These are phyloP conservation scores for Alectura lathami DNA, from an alignment of 2,113 vertebrate genomes.

Conservation along the genomic window DNA sequence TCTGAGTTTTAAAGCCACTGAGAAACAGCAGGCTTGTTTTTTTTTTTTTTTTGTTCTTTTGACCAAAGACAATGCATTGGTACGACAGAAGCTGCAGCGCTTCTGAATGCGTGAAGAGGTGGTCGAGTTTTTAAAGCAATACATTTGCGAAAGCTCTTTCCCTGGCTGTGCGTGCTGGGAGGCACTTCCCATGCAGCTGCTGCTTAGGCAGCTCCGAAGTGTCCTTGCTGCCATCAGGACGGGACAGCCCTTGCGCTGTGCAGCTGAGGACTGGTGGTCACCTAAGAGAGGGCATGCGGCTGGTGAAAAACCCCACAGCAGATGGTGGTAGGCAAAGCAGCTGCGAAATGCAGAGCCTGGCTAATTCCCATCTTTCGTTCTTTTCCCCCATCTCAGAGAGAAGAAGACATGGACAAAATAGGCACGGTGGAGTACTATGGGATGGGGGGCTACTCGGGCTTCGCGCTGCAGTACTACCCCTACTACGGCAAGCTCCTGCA, in stretches of 20 bases:
- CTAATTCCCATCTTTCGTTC: fast-evolving
- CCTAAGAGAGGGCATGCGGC: fast-evolving
- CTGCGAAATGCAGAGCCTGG: fast-evolving
- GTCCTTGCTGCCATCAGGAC: fast-evolving
- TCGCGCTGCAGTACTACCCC: conserved; percentile 95
- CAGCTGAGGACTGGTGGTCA: fast-evolving
- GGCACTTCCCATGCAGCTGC: fast-evolving
- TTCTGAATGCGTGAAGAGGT: fast-evolving
- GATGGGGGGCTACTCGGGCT: conserved; percentile 76
- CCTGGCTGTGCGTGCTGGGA: not conserved
- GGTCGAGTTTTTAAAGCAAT: not conserved
- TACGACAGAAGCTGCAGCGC: not conserved
- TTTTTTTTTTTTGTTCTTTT: not conserved
- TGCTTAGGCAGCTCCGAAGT: fast-evolving
- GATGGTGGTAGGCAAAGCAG: not conserved
- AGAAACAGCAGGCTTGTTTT: not conserved
- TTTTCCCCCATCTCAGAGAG: conserved; percentile 75
- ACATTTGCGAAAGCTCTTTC: not conserved
- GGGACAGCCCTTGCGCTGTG: fast-evolving
- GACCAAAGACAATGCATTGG: not conserved
- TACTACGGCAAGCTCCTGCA: conserved; percentile 94
- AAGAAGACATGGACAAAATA: conserved; percentile 81
- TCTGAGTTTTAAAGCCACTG: not conserved
- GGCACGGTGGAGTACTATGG: conserved; percentile 84
- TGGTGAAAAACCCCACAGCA: not conserved